A percentile compares a stretch with the other conserved stretches of the same genome.
Conservation (phyloP, 2,888 invertebrate species). For the Agapostemon virescens region DNA sequence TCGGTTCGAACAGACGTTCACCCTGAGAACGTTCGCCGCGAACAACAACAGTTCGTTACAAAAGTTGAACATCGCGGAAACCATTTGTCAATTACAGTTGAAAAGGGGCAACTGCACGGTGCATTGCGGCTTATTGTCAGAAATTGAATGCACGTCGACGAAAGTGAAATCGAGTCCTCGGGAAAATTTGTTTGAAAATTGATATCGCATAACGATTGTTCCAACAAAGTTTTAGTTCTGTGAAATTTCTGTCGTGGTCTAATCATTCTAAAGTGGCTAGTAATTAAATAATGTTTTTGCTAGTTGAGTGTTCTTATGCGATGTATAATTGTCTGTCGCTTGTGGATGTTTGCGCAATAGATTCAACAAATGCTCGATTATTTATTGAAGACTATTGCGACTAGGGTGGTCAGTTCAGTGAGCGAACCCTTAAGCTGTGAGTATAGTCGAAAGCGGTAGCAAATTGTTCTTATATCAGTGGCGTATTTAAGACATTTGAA, state of each 20-base stretch:
- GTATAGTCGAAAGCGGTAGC: too few relatives aligned
- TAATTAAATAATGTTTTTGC: neutral
- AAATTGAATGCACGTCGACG: neutral
- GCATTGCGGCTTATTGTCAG: conserved; percentile 4
- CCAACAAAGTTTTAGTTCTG: too few relatives aligned
- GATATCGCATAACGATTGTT: too few relatives aligned
- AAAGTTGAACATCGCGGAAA: neutral
- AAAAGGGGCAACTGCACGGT: neutral
- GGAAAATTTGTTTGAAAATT: too few relatives aligned
- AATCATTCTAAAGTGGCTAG: neutral
- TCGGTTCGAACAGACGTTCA: conserved; percentile 15
- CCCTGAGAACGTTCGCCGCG: conserved; percentile 17
- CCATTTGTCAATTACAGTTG: neutral
- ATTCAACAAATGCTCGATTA: too few relatives aligned
- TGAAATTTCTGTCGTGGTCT: neutral
- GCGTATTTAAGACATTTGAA: too few relatives aligned
- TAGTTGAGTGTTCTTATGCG: neutral
- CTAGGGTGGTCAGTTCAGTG: too few relatives aligned
- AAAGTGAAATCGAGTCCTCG: neutral
- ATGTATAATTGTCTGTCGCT: neutral
- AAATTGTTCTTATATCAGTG: too few relatives aligned
- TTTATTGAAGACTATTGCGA: neutral
- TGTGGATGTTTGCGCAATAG: neutral
- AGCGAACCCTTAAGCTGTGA: too few relatives aligned
- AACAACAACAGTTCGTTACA: neutral